These are phyloP conservation scores for Mesocricetus auratus DNA, from an alignment of 2,113 vertebrate species.

Conservation along the genomic window DNA sequence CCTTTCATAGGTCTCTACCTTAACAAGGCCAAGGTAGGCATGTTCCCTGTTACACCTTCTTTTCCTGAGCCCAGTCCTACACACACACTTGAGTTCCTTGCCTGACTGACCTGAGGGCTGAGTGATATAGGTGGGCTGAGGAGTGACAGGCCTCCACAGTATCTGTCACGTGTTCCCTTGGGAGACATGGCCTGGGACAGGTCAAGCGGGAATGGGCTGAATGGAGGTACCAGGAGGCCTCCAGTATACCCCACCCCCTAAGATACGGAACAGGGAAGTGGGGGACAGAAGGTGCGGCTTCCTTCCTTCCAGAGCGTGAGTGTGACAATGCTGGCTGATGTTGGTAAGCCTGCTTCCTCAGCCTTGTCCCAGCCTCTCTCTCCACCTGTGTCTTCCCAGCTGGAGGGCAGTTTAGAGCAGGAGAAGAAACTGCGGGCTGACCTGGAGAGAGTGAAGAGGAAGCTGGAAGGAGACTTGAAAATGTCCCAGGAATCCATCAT, in stretches of 20 bases:
- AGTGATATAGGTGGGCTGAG: background rate
- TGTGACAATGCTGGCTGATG: fast-evolving
- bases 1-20: background rate
- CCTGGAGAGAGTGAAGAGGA: constrained; percentile 90
- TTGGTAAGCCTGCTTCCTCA: background rate
- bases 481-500: constrained; percentile 86
- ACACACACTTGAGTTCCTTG: background rate
- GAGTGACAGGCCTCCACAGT: fast-evolving
- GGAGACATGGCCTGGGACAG: background rate
- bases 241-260: background rate
- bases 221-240: background rate
- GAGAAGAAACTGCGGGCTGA: constrained; percentile 91
- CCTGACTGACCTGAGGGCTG: background rate
- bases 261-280: background rate
- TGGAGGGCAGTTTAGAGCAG: constrained; percentile 90
- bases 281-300: fast-evolving
- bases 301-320: background rate
- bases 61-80: background rate
- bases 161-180: background rate
- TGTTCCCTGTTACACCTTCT: background rate
- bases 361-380: background rate
- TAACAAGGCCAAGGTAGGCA: background rate
- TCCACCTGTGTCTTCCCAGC: constrained; percentile 70
- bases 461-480: constrained; percentile 90
- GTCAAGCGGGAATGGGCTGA: background rate